Base-by-base conservation (phyloP, 2,113 vertebrate genomes). In the Zootoca vivipara region DNA sequence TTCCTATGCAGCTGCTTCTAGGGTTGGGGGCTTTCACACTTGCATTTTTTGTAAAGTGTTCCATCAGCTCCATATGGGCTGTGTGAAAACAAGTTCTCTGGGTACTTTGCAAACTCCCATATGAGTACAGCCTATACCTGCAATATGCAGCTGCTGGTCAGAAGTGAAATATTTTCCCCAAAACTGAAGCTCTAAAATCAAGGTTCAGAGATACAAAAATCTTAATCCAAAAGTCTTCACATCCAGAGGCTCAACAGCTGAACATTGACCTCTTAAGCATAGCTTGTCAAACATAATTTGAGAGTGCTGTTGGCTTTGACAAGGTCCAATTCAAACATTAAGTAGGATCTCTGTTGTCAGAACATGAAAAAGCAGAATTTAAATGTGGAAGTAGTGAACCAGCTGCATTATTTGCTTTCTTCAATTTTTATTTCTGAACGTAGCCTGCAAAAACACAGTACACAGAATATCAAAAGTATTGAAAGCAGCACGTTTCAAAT, bases 401-500 rank as follows among this genome's bases (percentile, higher is more conserved):
- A 35, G 3, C 46, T 38, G 3, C 28, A 15, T 2, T 52, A 16
- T 52, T 30, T 24, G 7, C 33, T 58, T 16, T 74, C 22, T 30
- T 75, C n/a, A 7, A 58, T 58, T 35, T 38, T 30, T 74, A 58
- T 38, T 62, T 58, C 33, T 26, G 40, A 78, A 33, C 24, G 6
- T 70, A 81, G 56, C 6, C 10, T 83, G 58, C 38, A 82, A 58
- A 87, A 69, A 16, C 75, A 82, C 3, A 78, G 86, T n/a, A 33
- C 56, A 42, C 58, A 83, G 9, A 92, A 40, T 42, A 42, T 70
- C 72, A 52, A 86, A 58, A 22, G 12, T n/a, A 89, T 15, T 85
- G 24, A 87, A 85, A 87, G 10, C 33, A 1, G 0, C 1, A 69
- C 28, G 85, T 85, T 93, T 74, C 86, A 72, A 33, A 56, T 16